Base-by-base conservation (phyloP, 2,797 vertebrate genomes). In the Melanotaenia nigrans region DNA sequence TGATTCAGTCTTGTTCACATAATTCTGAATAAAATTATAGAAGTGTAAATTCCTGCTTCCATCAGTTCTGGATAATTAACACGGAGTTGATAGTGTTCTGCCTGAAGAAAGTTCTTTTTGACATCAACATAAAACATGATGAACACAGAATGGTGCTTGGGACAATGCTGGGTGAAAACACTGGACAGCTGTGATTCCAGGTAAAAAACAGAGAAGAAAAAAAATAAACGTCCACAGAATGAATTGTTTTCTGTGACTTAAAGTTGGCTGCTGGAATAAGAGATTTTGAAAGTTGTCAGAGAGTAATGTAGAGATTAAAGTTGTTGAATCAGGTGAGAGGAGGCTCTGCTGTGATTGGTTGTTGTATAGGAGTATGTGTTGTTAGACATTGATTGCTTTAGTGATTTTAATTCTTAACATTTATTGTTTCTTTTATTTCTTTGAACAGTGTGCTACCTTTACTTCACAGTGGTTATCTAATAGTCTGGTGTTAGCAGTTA, bases 201-300 rank as follows among this genome's bases (percentile, higher is more conserved):
- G 16, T 18, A 4, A 20, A 20, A 45, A 7, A 45, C 5, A 45
- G 20, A 11, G 1, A 38, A 12, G 36, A 18, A 5, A 5, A 28
- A 30, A 30, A 30, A 30, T 30, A 30, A 33, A 33, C 32, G 1
- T 18, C 3, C 5, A 45, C 42, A 45, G 42, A 13, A 16, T 45
- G 42, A 45, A 18, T 45, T 16, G 13, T 40, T 68, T 77, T 62
- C 10, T 74, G 75, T 68, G 61, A 77, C 45, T 64, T 75, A 14
- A 65, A 65, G 65, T 67, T 20, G 69, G 42, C 16, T 20, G 70
- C 47, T 49, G 62, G 67, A 18, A 28, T 61, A 38, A 59, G 63
- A 55, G 64, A 22, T 62, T 25, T 3, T 30, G 55, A 32, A 78
- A 64, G 82, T 79, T 65, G 28, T 40, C 57, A 53, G 28, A 72